Evolutionary conservation across 2,888 invertebrate genomes (phyloP), one percentile per base, ranked within the genome.

Genomic region (Leuctra nigra): DNA sequence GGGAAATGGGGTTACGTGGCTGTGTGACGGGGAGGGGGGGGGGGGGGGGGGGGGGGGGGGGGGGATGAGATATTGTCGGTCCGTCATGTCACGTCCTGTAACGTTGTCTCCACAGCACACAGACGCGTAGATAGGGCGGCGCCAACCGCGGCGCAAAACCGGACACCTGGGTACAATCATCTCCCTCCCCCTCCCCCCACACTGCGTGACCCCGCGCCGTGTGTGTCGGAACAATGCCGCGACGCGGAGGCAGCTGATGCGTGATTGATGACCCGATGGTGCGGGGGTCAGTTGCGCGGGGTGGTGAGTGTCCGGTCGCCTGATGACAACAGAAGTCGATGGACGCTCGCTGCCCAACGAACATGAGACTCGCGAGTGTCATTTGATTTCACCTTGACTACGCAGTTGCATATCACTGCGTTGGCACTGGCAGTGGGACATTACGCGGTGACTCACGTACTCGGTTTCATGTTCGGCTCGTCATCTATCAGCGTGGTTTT

Each of bases 1-100:
- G n/a, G n/a, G n/a, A n/a, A n/a, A n/a, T 29, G 7, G 29, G 29
- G 29, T 29, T 29, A 29, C 11, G 6, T 7, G 6, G 7, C 29
- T 29, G 29, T 66, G 64, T 62, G 62, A 57, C 61, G 64, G 64
- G 67, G 65, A 70, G 66, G 68, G 67, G 67, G 65, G 70, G 66
- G 68, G 67, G 67, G 63, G 62, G 64, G 66, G 60, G 48, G 60
- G 57, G 57, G 47, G 56, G 53, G 52, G 59, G 56, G 62, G 62
- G 61, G 56, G 59, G 65, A 63, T 54, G 61, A 62, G 60, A 59
- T 29, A 11, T 29, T 11, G 29, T 29, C 29, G 7, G 7, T 29
- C 29, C 29, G 24, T 24, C 47, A 47, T 20, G 47, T 20, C 47
- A 23, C 47, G 47, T 47, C 47, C 29, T 23, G 47, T 24, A n/a